Conservation (phyloP, 2,113 vertebrate genomes). For the Phainopepla nitens region DNA sequence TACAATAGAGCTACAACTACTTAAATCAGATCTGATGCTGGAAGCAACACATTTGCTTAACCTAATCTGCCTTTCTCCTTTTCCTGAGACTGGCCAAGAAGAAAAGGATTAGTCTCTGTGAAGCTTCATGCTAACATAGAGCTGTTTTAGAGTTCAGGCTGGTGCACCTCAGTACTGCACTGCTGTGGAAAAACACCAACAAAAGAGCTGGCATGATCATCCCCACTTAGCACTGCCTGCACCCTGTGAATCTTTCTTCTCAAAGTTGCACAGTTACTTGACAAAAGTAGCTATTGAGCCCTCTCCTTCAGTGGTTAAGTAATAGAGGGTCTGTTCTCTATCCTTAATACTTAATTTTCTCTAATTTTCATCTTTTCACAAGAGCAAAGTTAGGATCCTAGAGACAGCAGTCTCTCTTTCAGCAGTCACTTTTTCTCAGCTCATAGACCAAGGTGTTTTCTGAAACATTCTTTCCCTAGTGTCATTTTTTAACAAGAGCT, state of each 20-base stretch:
- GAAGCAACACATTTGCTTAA: neutral
- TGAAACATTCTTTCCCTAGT: neutral
- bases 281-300: neutral
- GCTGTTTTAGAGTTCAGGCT: neutral
- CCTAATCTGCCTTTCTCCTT: neutral
- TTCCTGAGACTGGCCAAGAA: neutral
- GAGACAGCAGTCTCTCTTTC: neutral
- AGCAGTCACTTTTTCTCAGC: neutral
- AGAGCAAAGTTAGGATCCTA: neutral
- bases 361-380: neutral
- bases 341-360: neutral
- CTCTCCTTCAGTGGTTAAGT: neutral
- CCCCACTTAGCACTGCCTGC: accelerated
- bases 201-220: accelerated
- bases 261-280: neutral
- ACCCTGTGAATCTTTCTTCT: neutral
- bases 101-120: neutral
- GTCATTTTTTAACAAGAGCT: neutral
- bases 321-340: neutral
- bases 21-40: neutral
- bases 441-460: neutral
- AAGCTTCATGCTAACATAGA: neutral
- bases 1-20: neutral
- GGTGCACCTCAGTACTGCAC: neutral
- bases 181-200: neutral